Evolutionary conservation across 2,888 invertebrate species (phyloP), one percentile per base, ranked within the genome.

Genomic region (Choristoneura rosaceana): DNA sequence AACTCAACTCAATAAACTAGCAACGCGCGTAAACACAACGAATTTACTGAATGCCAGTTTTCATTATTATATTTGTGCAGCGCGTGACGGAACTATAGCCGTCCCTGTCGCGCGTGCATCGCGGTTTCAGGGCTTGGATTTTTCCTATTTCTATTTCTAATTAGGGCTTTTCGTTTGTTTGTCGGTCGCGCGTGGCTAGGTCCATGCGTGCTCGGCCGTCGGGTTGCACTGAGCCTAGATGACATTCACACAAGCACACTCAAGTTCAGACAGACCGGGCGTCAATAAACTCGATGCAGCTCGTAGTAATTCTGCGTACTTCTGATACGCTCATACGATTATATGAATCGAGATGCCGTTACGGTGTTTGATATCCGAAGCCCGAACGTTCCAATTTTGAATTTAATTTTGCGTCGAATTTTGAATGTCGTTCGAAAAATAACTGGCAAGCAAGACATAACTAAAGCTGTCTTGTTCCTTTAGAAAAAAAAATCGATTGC

Each of bases 11-110:
- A 52, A 15, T 87, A 90, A 91, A 91, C 93, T 90, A 92, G 91
- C 91, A 90, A 91, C 92, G 87, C 93, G 92, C 91, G 92, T 93
- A 93, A 94, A 93, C 93, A 93, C 93, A 88, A 89, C 91, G 88
- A 93, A 93, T 90, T 93, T 91, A 93, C 93, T 92, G 89, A 92
- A 90, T 90, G 90, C 89, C 91, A 93, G 92, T 93, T 94, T 93
- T 93, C 93, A 94, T 93, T 91, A 92, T 86, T 84, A 91, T 90
- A 91, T 92, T 92, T 92, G 90, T 91, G 92, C 92, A 92, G 93
- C 90, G 88, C 89, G 85, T 84, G 85, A 84, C 81, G 78, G 82
- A 83, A 76, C 71, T 87, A 85, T 76, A 76, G 77, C 79, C 81
- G 90, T 93, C 93, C 88, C 93, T 87, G 84, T 93, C 92, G 73